These are phyloP conservation scores for Hydropsyche betteni DNA, from an alignment of 2,888 invertebrate species.

Conservation along the genomic window DNA sequence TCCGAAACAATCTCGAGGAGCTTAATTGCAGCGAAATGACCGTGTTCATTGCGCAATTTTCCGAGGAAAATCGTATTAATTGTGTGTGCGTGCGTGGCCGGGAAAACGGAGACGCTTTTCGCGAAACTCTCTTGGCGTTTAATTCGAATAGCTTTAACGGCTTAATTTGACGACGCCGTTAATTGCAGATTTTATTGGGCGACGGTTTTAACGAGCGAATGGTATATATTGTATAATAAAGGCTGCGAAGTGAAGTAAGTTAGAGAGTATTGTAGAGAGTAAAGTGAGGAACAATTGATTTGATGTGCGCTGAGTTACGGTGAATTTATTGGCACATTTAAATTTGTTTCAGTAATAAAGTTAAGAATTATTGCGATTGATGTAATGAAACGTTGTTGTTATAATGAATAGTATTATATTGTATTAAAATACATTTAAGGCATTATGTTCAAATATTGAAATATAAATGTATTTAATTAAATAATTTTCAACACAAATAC, in stretches of 20 bases:
- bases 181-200: slow-evolving; percentile 19
- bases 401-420: too few relatives aligned
- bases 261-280: too few relatives aligned
- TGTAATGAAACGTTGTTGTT: too few relatives aligned
- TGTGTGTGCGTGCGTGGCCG: neutral
- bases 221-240: neutral
- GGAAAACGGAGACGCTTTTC: slow-evolving; percentile 2
- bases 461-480: too few relatives aligned
- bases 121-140: neutral
- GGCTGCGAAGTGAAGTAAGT: neutral
- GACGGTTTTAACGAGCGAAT: neutral
- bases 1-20: neutral
- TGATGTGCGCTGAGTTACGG: neutral
- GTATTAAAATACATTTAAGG: too few relatives aligned
- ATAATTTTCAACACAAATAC: too few relatives aligned
- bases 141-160: slow-evolving; percentile 4
- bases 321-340: too few relatives aligned
- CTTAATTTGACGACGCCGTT: slow-evolving; percentile 18
- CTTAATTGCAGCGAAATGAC: slow-evolving; percentile 11
- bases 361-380: too few relatives aligned
- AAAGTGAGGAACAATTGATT: neutral
- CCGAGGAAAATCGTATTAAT: slow-evolving; percentile 17
- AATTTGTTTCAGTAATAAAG: too few relatives aligned
- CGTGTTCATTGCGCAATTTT: slow-evolving; percentile 19
- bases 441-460: too few relatives aligned